Evolutionary conservation across 2,113 vertebrate genomes (phyloP), one percentile per base, ranked within the genome.

Genomic region (Atractosteus spatula): DNA sequence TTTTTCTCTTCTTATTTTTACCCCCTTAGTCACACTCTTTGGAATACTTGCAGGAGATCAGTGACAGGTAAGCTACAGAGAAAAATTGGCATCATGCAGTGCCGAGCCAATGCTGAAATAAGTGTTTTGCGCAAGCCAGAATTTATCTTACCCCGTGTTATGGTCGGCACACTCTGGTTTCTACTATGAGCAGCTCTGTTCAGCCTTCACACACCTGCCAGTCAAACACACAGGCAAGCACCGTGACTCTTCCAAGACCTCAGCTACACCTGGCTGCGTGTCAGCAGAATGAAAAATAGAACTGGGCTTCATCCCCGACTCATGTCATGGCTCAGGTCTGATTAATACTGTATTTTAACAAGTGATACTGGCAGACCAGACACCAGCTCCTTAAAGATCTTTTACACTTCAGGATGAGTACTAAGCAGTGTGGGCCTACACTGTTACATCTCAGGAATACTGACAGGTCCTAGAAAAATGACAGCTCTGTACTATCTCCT

Each of bases 401-500:
- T 17, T 11, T 64, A 10, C 42, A 44, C 43, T 29, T 43, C 47
- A 29, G 45, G 42, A 71, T 71, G 7, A n/a, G 29, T 4, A 14
- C 41, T 55, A 54, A 55, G 8, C 17, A 68, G 47, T 41, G 66
- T 17, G n/a, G 63, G 62, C n/a, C 13, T 7, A 12, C 47, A 55
- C 44, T 17, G 57, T 45, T 14, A 71, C 51, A 7, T 64, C 65
- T 72, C 65, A 12, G 41, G 43, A 29, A 43, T 41, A 13, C 17
- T 63, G 45, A 51, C 12, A 47, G 43, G 70, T 74, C 29, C 51
- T 54, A 51, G 44, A 61, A 81, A 76, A 72, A 57, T 72, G 68
- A 80, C 57, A 75, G 71, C 73, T 64, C 73, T 55, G 66, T 65
- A 77, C 64, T 55, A 41, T 73, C 54, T 74, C 57, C 63, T 62